Base-by-base conservation (phyloP, 1,140 invertebrate species). In the Antheraea pernyi region DNA sequence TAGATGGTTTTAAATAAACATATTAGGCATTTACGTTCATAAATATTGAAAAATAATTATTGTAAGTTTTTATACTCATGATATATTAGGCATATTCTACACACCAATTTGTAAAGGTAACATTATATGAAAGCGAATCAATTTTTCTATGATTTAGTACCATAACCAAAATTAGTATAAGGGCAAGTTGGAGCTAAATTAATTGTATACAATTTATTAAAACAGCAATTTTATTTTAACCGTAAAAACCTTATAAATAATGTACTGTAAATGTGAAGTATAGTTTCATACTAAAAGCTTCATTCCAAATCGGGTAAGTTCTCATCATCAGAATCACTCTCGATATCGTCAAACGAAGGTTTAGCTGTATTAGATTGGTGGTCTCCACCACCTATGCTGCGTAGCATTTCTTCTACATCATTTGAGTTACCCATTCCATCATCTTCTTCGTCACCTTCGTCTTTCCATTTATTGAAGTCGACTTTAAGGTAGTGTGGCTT, bases 401-500 rank as follows among this genome's bases (percentile, higher is more conserved):
- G 75, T n/a, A 91, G 76, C 84, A 92, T 84, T 65, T 91, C 84
- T 71, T 84, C 81, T 62, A 92, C 71, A 68, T 88, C 79, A 60
- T 81, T 76, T 19, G 70, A 65, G 53, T 68, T 78, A 36, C 77
- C 81, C 36, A 75, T 77, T 65, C 73, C 85, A 48, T 82, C 83
- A 65, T 86, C 87, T 19, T 86, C 82, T 74, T 90, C 88, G 59
- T 91, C 89, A 65, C 89, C 97, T 92, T 99, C 98, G 93, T 99
- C 98, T 89, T 96, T 96, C 98, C 98, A 99, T 92, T 98, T 99
- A 83, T 97, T 97, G 87, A 99, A 99, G 88, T 99, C 98, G 82
- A 98, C 96, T 93, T 99, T 99, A 74, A 99, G 94, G 96, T 98
- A 99, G 89, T 99, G 98, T 76, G 96, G 95, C 91, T 99, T 99